These are phyloP conservation scores for Lota lota DNA, from an alignment of 2,113 vertebrate species.

Conservation along the genomic window DNA sequence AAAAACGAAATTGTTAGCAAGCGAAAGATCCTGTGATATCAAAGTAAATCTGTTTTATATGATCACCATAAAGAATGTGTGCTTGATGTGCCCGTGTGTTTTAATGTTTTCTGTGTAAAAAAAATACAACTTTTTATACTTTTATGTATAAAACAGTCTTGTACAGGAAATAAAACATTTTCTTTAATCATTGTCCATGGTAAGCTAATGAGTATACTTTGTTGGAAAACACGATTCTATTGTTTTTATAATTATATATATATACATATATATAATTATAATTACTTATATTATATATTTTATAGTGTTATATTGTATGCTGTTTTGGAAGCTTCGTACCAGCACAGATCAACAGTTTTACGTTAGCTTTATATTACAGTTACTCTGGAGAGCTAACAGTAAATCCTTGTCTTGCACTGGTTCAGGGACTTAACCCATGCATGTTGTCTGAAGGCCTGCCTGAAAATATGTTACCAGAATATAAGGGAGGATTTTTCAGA, in stretches of 20 bases:
- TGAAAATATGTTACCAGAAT: no score
- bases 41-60: constrained; percentile 11
- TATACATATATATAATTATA: background rate
- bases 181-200: constrained; percentile 34
- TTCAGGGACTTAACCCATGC: no score
- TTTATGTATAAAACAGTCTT: constrained; percentile 66
- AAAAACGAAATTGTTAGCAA: background rate
- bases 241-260: background rate
- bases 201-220: background rate
- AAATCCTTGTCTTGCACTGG: no score
- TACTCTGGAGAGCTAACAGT: no score
- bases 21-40: background rate
- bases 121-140: constrained; percentile 23
- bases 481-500: no score
- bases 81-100: constrained; percentile 61
- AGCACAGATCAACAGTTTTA: no score
- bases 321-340: no score
- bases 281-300: background rate
- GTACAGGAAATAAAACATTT: constrained; percentile 57
- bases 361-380: no score
- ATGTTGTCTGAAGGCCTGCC: no score
- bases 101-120: constrained; percentile 54
- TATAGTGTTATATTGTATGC: no score
- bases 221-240: background rate
- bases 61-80: constrained; percentile 73